Evolutionary conservation across 2,888 invertebrate species (phyloP), one percentile per base, ranked within the genome.

Genomic region (Peribatodes rhomboidaria): DNA sequence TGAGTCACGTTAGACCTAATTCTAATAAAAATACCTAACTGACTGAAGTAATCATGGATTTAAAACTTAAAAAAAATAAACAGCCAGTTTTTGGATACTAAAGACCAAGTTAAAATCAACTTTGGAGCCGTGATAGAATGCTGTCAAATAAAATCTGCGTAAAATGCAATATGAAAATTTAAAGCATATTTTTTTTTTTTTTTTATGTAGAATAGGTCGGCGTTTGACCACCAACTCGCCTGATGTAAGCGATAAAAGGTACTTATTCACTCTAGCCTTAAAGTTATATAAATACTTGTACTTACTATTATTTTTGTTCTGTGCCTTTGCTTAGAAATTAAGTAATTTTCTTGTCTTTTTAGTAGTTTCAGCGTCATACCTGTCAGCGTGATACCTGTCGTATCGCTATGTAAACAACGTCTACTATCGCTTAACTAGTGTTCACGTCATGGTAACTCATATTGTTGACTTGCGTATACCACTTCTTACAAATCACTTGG

Each of bases 401-500:
- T 65, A 53, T 41, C 4, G 0, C 10, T 35, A 46, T 37, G 22
- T 7, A 1, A 14, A 56, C 16, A 65, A 39, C 20, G 65, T 47
- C 39, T 14, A 50, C 33, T 52, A 60, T 60, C 16, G 47, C 46
- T n/a, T 41, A 52, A n/a, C 27, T 27, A 27, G 14, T 11, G 8
- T 27, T 41, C 13, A 33, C 56, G 46, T 41, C 60, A 33, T 50
- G 54, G 65, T 65, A 61, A 66, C 58, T 66, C 66, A 66, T 59
- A 66, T 66, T 66, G 65, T 66, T 66, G 61, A 66, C 65, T 66
- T 66, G 58, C 61, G 66, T 61, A 62, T 66, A 61, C 65, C 55
- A 65, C 60, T 65, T 61, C 65, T 71, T 65, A 59, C 63, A 71
- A 67, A 67, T 65, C 69, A 67, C 61, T 67, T 61, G 69, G 71